These are phyloP conservation scores for Pogona vitticeps DNA, from an alignment of 2,113 vertebrate species.

Conservation along the genomic window DNA sequence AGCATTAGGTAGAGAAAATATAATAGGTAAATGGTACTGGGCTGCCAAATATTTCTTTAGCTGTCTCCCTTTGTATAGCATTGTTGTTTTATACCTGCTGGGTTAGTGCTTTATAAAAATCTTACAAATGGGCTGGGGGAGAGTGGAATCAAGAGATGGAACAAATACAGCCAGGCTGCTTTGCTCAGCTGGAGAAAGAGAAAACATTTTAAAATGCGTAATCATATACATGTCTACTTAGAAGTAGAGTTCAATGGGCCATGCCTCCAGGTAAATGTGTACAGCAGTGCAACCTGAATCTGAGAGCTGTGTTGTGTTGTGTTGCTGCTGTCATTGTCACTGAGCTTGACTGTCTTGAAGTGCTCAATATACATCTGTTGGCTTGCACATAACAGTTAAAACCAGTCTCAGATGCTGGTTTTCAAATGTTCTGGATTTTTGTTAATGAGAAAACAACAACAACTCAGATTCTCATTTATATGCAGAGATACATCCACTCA, in stretches of 20 bases:
- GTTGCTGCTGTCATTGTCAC: neutral
- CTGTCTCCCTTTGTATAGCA: conserved; percentile 12
- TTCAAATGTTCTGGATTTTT: neutral
- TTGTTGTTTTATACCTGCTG: conserved; percentile 27
- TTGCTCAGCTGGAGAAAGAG: conserved; percentile 14
- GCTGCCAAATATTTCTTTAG: conserved; percentile 29
- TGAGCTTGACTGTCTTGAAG: neutral
- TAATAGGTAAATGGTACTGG: conserved; percentile 22
- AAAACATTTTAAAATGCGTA: neutral
- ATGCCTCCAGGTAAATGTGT: neutral
- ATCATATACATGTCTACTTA: neutral
- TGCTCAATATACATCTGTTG: neutral
- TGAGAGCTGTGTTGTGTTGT: neutral
- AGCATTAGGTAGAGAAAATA: conserved; percentile 24
- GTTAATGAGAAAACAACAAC: neutral
- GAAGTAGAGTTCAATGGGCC: neutral
- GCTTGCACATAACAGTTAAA: neutral
- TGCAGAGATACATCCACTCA: neutral
- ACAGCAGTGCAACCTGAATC: neutral
- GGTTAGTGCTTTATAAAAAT: conserved; percentile 9
- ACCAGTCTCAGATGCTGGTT: neutral
- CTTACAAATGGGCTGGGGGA: conserved; percentile 13
- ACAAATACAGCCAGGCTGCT: neutral
- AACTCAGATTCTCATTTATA: neutral
- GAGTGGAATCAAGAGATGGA: neutral